A percentile compares a stretch with the other conserved stretches of the same genome.
Conservation (phyloP, 1,140 invertebrate genomes). For the Heliothis virescens region DNA sequence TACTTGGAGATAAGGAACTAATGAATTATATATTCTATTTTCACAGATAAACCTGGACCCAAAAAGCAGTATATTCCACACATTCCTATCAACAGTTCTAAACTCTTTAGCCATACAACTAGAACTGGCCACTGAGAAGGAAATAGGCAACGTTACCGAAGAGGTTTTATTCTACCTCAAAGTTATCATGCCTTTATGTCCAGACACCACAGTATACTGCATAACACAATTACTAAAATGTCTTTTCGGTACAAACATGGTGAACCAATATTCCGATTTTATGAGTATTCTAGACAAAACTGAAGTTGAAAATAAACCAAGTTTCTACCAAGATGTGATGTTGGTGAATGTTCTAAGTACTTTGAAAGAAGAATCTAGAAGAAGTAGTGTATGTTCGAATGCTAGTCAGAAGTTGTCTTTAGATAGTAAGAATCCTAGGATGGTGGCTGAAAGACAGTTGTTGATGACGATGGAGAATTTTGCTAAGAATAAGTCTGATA, state of each 20-base stretch:
- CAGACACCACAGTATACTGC: slow-evolving; percentile 91
- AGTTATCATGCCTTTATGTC: slow-evolving; percentile 90
- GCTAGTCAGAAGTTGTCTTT: slow-evolving; percentile 71
- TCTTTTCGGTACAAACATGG: slow-evolving; percentile 93
- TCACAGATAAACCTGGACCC: slow-evolving; percentile 90
- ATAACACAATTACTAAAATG: slow-evolving; percentile 94
- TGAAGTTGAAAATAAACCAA: slow-evolving; percentile 33
- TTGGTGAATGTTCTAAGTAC: slow-evolving; percentile 53
- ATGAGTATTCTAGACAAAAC: slow-evolving; percentile 69
- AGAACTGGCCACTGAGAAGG: slow-evolving; percentile 91
- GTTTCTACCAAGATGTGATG: slow-evolving; percentile 70
- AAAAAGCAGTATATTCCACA: slow-evolving; percentile 90
- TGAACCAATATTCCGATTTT: slow-evolving; percentile 88
- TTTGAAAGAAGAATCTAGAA: slow-evolving; percentile 58
- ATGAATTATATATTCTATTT: not conserved
- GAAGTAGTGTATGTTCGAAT: slow-evolving; percentile 66
- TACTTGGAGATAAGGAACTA: not conserved
- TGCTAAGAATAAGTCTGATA: slow-evolving; percentile 79
- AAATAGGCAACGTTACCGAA: slow-evolving; percentile 92
- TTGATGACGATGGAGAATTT: slow-evolving; percentile 82
- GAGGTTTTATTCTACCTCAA: slow-evolving; percentile 93
- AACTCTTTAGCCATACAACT: slow-evolving; percentile 91
- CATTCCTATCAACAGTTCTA: slow-evolving; percentile 89
- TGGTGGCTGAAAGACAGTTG: slow-evolving; percentile 73
- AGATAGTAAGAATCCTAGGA: slow-evolving; percentile 71